These are phyloP conservation scores for Metacarcinus magister DNA, from an alignment of 2,888 invertebrate species.

Conservation along the genomic window DNA sequence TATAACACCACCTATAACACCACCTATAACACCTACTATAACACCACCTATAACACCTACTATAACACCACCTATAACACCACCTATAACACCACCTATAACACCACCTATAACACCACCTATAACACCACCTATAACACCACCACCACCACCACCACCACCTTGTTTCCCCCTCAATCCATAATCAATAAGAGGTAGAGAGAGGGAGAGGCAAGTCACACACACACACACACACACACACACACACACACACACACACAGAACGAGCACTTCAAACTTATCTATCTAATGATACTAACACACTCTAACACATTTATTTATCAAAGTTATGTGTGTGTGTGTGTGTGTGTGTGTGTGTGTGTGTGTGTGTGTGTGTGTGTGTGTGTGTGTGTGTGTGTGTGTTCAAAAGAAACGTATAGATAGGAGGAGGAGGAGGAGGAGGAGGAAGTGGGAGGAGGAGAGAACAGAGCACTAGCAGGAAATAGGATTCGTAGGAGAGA, in stretches of 20 bases:
- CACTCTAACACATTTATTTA: background rate
- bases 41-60: too few relatives aligned
- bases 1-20: too few relatives aligned
- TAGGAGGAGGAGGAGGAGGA: background rate
- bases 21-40: too few relatives aligned
- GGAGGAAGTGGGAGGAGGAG: background rate
- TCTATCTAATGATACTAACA: background rate
- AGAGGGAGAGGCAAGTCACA: too few relatives aligned
- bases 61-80: too few relatives aligned
- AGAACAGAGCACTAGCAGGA: background rate
- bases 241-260: background rate
- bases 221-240: slow-evolving; percentile 29
- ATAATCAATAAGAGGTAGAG: too few relatives aligned
- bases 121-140: too few relatives aligned
- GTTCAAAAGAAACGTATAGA: background rate
- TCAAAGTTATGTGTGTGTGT: too few relatives aligned
- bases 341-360: too few relatives aligned
- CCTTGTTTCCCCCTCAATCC: background rate
- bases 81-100: too few relatives aligned
- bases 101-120: too few relatives aligned
- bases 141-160: background rate
- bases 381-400: background rate
- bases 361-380: background rate
- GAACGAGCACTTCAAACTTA: background rate
- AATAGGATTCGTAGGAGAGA: background rate